Base-by-base conservation (phyloP, 2,888 invertebrate genomes). In the Drosophila limbata region DNA sequence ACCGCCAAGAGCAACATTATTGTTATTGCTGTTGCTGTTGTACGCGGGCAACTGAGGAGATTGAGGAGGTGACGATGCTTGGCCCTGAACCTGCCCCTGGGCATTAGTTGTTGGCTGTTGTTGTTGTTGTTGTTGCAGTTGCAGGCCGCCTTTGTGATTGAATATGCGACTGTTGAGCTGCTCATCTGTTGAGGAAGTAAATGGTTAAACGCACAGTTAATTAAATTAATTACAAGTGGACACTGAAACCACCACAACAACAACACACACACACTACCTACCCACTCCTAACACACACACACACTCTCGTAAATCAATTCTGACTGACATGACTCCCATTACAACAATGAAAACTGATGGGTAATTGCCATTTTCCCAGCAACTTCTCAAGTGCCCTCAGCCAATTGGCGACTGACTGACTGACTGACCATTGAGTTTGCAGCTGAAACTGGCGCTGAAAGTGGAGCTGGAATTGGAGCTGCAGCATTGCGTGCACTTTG, bases 81-180 rank as follows among this genome's bases (percentile, higher is more conserved):
- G 81, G 6, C 47, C 62, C 63, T 65, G 67, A 40, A 59, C 57
- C 61, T 83, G 77, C 37, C 81, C 87, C 66, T 81, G 83, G 4
- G 73, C 93, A 31, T 45, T 67, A 19, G 57, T 39, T 10, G 45
- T 13, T 40, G 61, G 73, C 77, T 55, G 73, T 39, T 47, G 75
- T 77, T 55, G 73, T 42, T 66, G 78, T 40, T 62, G 62, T 33
- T 66, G 66, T 33, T 51, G 45, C 81, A 95, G 92, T 85, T 94
- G 94, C 87, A 95, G 92, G 59, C 95, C 95, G 81, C 93, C 95
- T 93, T 95, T 95, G 93, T 95, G 95, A 91, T 94, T 95, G 93
- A 96, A 96, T 90, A 95, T 95, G 90, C 94, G 95, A 81, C 95
- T 95, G 74, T 93, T 93, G 70, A 93, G 93, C 70, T 86, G 83